A percentile compares a stretch with the other conserved stretches of the same genome.
Conservation (phyloP, 1,140 invertebrate genomes). For the Drosophila mauritiana region DNA sequence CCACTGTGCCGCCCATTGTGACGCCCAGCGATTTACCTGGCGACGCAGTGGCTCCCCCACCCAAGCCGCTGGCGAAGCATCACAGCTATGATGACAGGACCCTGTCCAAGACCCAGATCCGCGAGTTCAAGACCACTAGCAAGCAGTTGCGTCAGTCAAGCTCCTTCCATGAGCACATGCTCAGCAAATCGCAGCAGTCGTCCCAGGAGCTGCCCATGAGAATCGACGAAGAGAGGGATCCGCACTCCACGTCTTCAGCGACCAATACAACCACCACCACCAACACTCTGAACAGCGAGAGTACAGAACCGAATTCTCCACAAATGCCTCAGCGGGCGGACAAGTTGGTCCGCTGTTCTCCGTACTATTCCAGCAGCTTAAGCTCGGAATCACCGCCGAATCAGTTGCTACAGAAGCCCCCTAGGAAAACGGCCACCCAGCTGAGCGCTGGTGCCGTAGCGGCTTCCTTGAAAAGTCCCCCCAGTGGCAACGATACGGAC, state of each 20-base stretch:
- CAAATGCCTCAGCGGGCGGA: constrained; percentile 84
- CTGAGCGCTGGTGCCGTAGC: constrained; percentile 38
- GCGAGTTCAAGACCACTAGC: constrained; percentile 87
- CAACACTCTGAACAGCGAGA: constrained; percentile 75
- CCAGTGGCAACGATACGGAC: constrained; percentile 89
- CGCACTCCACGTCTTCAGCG: constrained; percentile 69
- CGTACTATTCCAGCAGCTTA: constrained; percentile 89
- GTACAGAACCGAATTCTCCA: constrained; percentile 81
- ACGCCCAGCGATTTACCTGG: constrained; percentile 73
- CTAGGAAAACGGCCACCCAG: constrained; percentile 85
- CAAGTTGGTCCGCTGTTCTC: constrained; percentile 88
- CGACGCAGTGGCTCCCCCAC: constrained; percentile 75
- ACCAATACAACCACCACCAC: constrained; percentile 79
- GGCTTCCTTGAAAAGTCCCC: constrained; percentile 87
- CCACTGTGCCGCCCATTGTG: constrained; percentile 67
- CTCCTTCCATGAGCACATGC: constrained; percentile 87
- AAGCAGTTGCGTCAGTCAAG: constrained; percentile 87
- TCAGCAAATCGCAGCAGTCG: constrained; percentile 84
- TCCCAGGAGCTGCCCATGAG: constrained; percentile 73
- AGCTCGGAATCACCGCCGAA: constrained; percentile 89
- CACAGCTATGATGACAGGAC: constrained; percentile 88
- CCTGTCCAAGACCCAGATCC: constrained; percentile 87
- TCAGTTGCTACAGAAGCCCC: constrained; percentile 86
- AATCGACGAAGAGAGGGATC: constrained; percentile 74
- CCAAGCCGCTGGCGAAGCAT: constrained; percentile 87